Percentiles rank a stretch among this genome's conserved stretches.
Evolutionary conservation across 2,113 vertebrate species (phyloP).

Genomic region (Halcyon malimbica): DNA sequence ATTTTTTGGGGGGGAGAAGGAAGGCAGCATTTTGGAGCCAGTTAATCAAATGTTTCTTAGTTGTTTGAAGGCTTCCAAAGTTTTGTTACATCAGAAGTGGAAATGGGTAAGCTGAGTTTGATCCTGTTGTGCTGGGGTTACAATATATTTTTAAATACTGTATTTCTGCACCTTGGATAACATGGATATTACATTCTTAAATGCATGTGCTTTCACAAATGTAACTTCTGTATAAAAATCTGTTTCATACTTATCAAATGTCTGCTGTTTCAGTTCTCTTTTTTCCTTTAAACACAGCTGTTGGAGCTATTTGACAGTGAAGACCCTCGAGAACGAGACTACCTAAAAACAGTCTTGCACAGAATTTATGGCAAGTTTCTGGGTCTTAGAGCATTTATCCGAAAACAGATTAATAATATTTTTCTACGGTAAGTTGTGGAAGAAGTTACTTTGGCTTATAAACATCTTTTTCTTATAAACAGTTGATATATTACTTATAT

Average conservation of each 20-base stretch:
- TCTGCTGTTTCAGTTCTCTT: neutral
- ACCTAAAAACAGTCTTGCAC: slow-evolving; percentile 99
- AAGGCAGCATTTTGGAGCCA: neutral
- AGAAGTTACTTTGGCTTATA: neutral
- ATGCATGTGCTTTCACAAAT: neutral
- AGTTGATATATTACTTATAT: slow-evolving; percentile 13
- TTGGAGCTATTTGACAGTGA: slow-evolving; percentile 98
- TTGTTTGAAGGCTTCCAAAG: neutral
- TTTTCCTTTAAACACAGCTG: slow-evolving; percentile 79
- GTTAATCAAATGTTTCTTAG: neutral
- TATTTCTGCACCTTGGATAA: neutral
- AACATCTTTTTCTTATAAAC: neutral
- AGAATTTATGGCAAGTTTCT: slow-evolving; percentile 99
- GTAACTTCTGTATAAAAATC: neutral
- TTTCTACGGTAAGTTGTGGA: slow-evolving; percentile 95
- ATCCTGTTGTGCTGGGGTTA: neutral
- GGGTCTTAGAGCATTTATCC: slow-evolving; percentile 99
- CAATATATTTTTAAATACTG: neutral
- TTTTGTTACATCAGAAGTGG: neutral
- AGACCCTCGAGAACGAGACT: slow-evolving; percentile 98
- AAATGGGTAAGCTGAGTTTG: neutral
- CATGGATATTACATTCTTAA: neutral
- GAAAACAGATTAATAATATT: slow-evolving; percentile 99
- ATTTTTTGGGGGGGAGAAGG: neutral
- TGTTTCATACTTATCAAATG: neutral